Base-by-base conservation (phyloP, 2,888 invertebrate genomes). In the Epinotia bilunana region DNA sequence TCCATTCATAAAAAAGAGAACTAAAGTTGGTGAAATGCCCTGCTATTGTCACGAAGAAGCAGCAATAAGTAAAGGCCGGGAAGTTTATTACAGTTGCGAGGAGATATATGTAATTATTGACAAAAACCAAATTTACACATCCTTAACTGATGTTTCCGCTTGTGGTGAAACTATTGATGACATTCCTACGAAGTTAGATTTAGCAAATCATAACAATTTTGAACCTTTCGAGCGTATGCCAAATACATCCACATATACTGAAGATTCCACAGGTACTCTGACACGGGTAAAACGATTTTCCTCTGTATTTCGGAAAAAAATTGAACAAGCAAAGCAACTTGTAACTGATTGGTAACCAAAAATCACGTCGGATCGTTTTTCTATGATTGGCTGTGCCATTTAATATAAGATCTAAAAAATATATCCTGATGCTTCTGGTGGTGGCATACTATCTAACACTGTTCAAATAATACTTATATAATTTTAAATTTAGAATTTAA, bases 31-130 rank as follows among this genome's bases (percentile, higher is more conserved):
- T 23, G 83, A 83, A 3, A 82, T 85, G 79, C 89, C 88, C 18
- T 91, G 91, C 79, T 88, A 85, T 80, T 91, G 91, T 78, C 81
- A 84, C 20, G 84, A 83, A 80, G 82, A 80, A 68, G 78, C 72
- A 65, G 72, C 73, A 73, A 74, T 71, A 74, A 69, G 61, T 74
- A 70, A 63, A 53, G 67, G 58, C 61, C 63, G 16, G 69, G 74
- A 81, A 3, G 70, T 84, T 55, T 87, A 82, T 78, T 86, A 83
- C 55, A 89, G 88, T 74, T 88, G 88, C 78, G 87, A 88, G 78
- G 79, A 83, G 55, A 70, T 83, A 39, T 81, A 82, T 76, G 82
- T 79, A 9, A 39, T 81, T 57, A 65, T 81, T 61, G 73, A 61
- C 18, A 67, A 74, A 11, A 23, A 72, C 53, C 53, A 16, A 39